phyloP scores from a whole-genome alignment of 2,113 vertebrate genomes.

The Maccullochella peelii region DNA sequence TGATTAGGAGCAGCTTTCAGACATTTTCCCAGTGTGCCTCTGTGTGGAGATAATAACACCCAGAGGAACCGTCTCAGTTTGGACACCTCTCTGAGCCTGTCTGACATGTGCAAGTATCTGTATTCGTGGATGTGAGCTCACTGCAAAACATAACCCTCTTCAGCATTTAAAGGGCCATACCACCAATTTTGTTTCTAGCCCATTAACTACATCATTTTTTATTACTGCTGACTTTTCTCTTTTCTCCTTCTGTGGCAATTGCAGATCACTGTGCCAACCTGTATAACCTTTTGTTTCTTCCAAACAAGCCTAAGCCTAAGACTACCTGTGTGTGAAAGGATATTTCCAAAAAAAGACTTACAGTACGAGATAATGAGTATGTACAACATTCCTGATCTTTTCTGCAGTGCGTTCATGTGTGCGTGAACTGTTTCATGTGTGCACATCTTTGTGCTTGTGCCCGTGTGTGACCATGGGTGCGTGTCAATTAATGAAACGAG shows the following conservation, averaged over 20 bases:
- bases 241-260: no score
- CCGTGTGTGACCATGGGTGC: slow-evolving; percentile 28
- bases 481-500: slow-evolving; percentile 55
- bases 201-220: neutral
- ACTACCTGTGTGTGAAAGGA: neutral
- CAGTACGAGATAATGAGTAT: slow-evolving; percentile 1
- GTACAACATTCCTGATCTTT: neutral
- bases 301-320: no score
- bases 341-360: neutral
- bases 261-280: no score
- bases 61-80: slow-evolving; percentile 41
- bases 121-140: slow-evolving; percentile 24
- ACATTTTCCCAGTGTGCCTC: slow-evolving; percentile 40
- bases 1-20: slow-evolving; percentile 64
- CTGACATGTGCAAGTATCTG: slow-evolving; percentile 39
- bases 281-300: no score
- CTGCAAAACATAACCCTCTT: slow-evolving; percentile 7
- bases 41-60: slow-evolving; percentile 59
- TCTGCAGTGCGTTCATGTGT: neutral
- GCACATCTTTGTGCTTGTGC: slow-evolving; percentile 1
- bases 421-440: slow-evolving; percentile 14
- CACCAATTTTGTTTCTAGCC: neutral
- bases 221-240: neutral
- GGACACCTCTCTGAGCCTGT: slow-evolving; percentile 41
- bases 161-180: slow-evolving; percentile 5